Evolutionary conservation across 2,888 invertebrate genomes (phyloP).

Genomic region (Ernsta delagoae): DNA sequence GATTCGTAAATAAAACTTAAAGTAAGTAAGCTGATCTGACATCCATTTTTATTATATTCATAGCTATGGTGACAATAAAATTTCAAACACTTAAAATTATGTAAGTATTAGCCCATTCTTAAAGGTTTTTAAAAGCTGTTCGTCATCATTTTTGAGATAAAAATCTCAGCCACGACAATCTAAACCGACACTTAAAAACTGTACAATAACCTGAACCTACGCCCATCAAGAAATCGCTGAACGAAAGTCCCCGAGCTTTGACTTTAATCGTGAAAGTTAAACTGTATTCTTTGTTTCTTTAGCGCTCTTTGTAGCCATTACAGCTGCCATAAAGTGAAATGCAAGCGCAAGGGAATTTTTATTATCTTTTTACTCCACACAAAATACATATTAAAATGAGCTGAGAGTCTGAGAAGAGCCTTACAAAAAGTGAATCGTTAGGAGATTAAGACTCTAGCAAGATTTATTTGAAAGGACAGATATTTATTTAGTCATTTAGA

Average conservation of each 20-base stretch:
- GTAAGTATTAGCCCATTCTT: background rate
- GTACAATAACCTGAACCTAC: conserved; percentile 3
- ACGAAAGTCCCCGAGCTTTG: conserved; percentile 22
- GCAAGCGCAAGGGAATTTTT: conserved; percentile 29
- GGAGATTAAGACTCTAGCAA: conserved; percentile 14
- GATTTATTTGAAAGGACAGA: background rate
- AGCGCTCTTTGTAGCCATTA: conserved; percentile 27
- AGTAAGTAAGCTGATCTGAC: too few species aligned
- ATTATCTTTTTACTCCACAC: conserved; percentile 26
- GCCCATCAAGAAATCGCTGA: conserved; percentile 23
- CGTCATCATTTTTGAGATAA: background rate
- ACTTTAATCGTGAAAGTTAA: conserved; percentile 34
- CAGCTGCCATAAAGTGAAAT: conserved; percentile 36
- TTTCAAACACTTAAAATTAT: too few species aligned
- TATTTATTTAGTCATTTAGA: background rate
- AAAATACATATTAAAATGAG: conserved; percentile 31
- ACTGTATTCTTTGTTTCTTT: conserved; percentile 29
- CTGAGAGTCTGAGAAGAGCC: too few species aligned
- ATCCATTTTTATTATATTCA: too few species aligned
- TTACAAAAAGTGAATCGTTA: conserved; percentile 15
- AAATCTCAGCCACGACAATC: background rate
- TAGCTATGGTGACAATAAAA: too few species aligned
- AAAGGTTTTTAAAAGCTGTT: background rate
- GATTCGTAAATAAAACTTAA: too few species aligned
- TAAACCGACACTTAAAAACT: background rate